Percentiles rank a stretch among this genome's conserved stretches.
Evolutionary conservation across 53 echinoderm and acorn worm species (phyloP).

Genomic region (Arbacia lixula): DNA sequence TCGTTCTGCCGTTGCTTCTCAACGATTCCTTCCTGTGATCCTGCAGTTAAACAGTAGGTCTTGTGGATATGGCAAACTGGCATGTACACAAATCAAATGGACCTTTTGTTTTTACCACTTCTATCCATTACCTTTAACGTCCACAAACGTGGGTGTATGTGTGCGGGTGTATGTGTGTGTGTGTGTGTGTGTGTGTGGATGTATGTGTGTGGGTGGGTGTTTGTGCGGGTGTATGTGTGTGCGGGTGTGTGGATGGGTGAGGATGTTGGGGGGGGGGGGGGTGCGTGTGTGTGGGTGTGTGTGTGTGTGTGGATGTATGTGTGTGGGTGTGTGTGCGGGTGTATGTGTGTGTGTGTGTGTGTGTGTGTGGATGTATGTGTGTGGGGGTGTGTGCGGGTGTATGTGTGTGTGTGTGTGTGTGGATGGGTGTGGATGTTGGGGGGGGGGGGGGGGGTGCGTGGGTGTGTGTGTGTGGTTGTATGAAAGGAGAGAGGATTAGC

Average conservation of each 20-base stretch:
- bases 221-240: background rate
- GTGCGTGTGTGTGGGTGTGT: background rate
- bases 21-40: too few species aligned
- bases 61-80: too few species aligned
- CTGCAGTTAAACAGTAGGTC: too few species aligned
- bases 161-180: background rate
- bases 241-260: background rate
- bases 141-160: background rate
- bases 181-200: background rate
- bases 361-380: background rate
- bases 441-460: background rate
- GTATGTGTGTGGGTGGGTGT: background rate
- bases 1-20: too few species aligned
- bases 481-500: background rate
- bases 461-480: background rate
- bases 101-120: too few species aligned
- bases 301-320: background rate
- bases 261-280: background rate
- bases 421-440: background rate
- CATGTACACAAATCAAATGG: too few species aligned
- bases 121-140: too few species aligned
- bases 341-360: background rate
- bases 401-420: background rate
- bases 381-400: background rate
- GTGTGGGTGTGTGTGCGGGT: background rate